Evolutionary conservation across 2,113 vertebrate species (phyloP).

Genomic region (Oncorhynchus tshawytscha): DNA sequence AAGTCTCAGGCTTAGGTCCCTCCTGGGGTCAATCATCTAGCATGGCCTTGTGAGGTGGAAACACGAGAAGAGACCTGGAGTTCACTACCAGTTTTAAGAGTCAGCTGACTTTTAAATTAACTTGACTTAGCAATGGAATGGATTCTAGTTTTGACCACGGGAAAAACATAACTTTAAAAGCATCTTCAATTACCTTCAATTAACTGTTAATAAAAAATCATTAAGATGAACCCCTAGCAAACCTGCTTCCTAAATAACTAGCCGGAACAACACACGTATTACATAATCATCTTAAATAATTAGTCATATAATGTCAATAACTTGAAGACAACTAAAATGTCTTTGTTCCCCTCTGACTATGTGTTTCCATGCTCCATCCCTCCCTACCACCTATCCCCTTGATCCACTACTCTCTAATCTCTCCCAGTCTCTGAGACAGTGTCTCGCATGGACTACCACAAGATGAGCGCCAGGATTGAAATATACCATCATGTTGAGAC

Average conservation of each 20-base stretch:
- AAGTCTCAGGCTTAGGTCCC: not conserved
- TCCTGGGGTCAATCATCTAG: not conserved
- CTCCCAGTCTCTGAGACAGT: not conserved
- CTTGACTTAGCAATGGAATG: too few species aligned
- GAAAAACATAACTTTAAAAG: too few species aligned
- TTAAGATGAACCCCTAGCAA: too few species aligned
- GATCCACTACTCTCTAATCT: not conserved
- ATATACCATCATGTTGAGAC: constrained; percentile 3
- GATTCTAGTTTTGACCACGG: too few species aligned
- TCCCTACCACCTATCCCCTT: not conserved
- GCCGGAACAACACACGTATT: not conserved
- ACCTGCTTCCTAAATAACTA: constrained; percentile 1
- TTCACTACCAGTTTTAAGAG: too few species aligned
- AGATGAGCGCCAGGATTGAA: not conserved
- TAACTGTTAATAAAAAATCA: too few species aligned
- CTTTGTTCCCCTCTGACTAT: not conserved
- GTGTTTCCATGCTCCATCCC: not conserved
- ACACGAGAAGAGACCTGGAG: constrained; percentile 1
- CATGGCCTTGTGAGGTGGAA: constrained; percentile 5
- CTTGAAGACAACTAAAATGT: not conserved
- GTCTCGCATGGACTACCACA: not conserved
- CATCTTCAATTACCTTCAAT: too few species aligned
- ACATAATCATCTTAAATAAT: not conserved
- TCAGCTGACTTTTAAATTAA: too few species aligned
- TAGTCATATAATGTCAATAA: not conserved